Conservation (phyloP, 2,113 vertebrate species). For the Heloderma charlesbogerti region DNA sequence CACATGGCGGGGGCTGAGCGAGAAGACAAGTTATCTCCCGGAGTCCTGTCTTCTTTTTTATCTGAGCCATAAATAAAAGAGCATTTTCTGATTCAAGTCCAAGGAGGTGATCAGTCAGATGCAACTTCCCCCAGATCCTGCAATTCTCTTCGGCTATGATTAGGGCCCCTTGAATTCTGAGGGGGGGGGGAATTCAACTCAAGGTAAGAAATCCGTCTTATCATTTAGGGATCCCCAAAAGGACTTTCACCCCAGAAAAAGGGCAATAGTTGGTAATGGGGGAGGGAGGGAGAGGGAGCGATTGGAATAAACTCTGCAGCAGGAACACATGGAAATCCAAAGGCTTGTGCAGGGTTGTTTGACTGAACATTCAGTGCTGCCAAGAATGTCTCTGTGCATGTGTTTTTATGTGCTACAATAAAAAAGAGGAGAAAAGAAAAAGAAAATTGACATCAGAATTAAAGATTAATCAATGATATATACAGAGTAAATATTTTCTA, state of each 20-base stretch:
- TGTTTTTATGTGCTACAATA: conserved; percentile 42
- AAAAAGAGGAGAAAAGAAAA: not conserved
- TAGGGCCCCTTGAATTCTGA: conserved; percentile 24
- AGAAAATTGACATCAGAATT: conserved; percentile 39
- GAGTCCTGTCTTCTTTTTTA: conserved; percentile 26
- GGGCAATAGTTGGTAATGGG: not conserved
- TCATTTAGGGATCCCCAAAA: not conserved
- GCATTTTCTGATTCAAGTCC: conserved; percentile 43
- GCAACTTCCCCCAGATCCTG: conserved; percentile 52
- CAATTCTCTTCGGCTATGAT: conserved; percentile 11
- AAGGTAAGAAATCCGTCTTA: conserved; percentile 53
- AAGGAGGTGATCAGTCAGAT: conserved; percentile 35
- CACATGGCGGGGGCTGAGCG: not conserved
- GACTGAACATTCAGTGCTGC: not conserved
- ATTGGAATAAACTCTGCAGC: not conserved
- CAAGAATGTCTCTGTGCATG: conserved; percentile 40
- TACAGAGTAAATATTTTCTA: not conserved
- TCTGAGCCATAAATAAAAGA: conserved; percentile 35
- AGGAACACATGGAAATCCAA: not conserved
- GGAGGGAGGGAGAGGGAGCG: not conserved
- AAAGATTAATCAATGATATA: conserved; percentile 15
- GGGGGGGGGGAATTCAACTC: not conserved
- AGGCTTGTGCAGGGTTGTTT: conserved; percentile 23
- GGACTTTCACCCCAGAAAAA: not conserved
- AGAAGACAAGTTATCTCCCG: not conserved